phyloP scores from a whole-genome alignment of 2,797 vertebrate species.

The Mus spretus region DNA sequence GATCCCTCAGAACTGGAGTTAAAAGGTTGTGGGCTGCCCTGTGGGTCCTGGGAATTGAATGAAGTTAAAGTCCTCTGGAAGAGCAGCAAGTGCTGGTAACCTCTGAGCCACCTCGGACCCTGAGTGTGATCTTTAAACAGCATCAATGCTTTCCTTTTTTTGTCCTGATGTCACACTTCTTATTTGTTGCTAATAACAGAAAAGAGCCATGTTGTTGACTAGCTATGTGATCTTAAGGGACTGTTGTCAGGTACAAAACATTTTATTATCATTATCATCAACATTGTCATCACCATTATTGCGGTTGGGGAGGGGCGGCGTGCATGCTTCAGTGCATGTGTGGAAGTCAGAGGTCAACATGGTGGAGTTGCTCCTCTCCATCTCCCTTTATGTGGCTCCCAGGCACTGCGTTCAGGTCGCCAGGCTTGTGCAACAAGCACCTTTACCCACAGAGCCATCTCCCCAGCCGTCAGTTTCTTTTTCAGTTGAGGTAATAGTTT shows the following conservation, averaged over 20 bases:
- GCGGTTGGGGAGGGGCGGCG: too few species aligned
- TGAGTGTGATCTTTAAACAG: not conserved
- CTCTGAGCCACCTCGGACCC: not conserved
- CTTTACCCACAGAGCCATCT: not conserved
- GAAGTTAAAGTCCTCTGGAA: not conserved
- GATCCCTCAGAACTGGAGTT: not conserved
- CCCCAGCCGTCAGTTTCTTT: not conserved
- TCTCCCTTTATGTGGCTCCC: not conserved
- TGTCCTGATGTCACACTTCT: not conserved
- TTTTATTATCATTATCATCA: not conserved
- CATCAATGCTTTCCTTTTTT: not conserved
- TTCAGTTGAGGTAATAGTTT: slow-evolving; percentile 18
- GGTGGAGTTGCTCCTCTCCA: not conserved
- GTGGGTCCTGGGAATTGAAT: not conserved
- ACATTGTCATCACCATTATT: not conserved
- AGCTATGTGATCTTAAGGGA: slow-evolving; percentile 7
- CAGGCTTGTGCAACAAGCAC: not conserved
- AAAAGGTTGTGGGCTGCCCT: not conserved
- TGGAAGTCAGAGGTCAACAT: not conserved
- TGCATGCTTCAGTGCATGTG: not conserved
- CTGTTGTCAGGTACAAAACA: not conserved
- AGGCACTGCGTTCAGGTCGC: not conserved
- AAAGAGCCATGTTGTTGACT: not conserved
- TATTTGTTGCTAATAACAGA: slow-evolving; percentile 39
- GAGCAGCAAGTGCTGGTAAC: not conserved